Percentiles rank a stretch among this genome's conserved stretches.
phyloP scores from a whole-genome alignment of 2,797 vertebrate species.

The Alectoris magna region DNA sequence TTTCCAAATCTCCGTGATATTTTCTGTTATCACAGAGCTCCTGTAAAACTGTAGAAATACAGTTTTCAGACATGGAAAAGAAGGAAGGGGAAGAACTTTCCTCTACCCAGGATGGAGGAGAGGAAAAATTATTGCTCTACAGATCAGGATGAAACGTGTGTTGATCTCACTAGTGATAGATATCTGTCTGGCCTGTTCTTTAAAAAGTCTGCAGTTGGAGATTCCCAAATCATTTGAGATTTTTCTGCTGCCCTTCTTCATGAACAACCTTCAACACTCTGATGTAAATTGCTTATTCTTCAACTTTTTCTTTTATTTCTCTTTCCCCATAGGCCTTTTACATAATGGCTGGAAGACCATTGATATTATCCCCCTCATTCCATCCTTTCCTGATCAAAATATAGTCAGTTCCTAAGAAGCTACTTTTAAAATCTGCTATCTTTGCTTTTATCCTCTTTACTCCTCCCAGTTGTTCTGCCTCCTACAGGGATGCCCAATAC shows the following conservation, averaged over 20 bases:
- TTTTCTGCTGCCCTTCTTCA: neutral
- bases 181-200: neutral
- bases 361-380: neutral
- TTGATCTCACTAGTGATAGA: neutral
- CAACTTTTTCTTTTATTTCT: neutral
- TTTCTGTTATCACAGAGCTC: neutral
- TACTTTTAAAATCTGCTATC: slow-evolving; percentile 3
- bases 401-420: neutral
- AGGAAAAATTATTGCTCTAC: neutral
- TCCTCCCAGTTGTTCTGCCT: neutral
- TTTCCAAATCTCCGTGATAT: neutral
- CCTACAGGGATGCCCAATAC: neutral
- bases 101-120: accelerated
- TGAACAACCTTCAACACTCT: neutral
- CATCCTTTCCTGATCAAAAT: neutral
- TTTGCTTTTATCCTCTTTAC: slow-evolving; percentile 5
- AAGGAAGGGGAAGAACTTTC: neutral
- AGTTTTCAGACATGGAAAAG: neutral
- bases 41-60: neutral
- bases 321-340: neutral
- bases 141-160: neutral
- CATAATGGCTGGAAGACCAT: neutral
- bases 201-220: neutral
- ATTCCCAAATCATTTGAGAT: neutral
- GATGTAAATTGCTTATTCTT: neutral